Base-by-base conservation (phyloP, 2,888 invertebrate species). In the Lasioglossum marginatum region DNA sequence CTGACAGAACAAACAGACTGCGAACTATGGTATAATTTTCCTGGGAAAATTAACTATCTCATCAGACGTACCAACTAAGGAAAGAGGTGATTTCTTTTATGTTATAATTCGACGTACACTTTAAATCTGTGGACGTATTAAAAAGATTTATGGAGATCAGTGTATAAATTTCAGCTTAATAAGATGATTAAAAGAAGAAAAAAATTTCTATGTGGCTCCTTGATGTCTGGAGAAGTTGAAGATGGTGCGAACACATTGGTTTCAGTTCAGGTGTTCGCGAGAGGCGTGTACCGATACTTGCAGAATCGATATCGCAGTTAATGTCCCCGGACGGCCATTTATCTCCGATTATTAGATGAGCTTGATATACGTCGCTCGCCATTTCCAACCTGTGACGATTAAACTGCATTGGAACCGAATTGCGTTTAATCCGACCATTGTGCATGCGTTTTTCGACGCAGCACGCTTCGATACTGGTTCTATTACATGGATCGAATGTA, bases 301-400 rank as follows among this genome's bases (percentile, higher is more conserved):
- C 31, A 34, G 70, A 81, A 86, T 87, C 87, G 83, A 89, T 89
- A 87, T 77, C 70, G 70, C 66, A 60, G 40, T 31, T 63, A 83
- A 79, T 74, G 83, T 43, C n/a, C 0, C 76, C 4, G 34, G 68
- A 80, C 80, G 34, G 31, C 73, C 86, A 63, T 83, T 85, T 87
- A 86, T 81, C 86, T 81, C 71, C 52, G 77, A 86, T 86, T 81
- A 82, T 86, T 86, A 86, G 83, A 87, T 83, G 81, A 79, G 57
- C 68, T 63, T 23, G 86, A 81, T 81, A 81, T 66, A 27, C 66
- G 77, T 82, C 40, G 70, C 60, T 27, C 71, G 43, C 45, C 34
- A 14, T 71, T 48, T 31, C 4, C 71, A n/a, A 23, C 57, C 8
- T 8, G 16, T 27, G 14, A 40, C 43, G 27, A 31, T 68, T 68